phyloP scores from a whole-genome alignment of 35 echinoderm and acorn worm genomes.

The Amphiura filiformis region DNA sequence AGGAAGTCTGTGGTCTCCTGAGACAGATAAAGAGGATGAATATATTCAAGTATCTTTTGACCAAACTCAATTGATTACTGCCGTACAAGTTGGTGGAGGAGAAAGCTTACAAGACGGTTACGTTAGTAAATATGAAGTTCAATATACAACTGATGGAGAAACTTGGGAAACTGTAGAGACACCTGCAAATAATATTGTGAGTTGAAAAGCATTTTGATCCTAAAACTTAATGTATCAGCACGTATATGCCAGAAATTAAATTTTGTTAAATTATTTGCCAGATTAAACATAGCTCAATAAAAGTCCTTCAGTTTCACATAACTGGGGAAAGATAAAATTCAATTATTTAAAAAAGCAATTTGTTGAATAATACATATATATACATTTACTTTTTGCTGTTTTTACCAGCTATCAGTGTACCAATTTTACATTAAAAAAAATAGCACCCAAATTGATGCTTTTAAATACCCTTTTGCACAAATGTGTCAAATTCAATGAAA shows the following conservation, averaged over 20 bases:
- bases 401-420: too few relatives aligned
- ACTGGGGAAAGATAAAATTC: not conserved
- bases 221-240: too few relatives aligned
- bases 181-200: not conserved
- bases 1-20: not conserved
- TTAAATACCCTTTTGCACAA: too few relatives aligned
- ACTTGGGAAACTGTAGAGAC: not conserved
- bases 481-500: too few relatives aligned
- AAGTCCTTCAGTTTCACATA: not conserved
- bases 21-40: not conserved
- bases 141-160: not conserved
- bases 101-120: not conserved
- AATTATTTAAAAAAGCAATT: not conserved
- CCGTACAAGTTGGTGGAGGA: not conserved
- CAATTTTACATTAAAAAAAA: too few relatives aligned
- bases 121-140: not conserved
- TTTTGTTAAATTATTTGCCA: not conserved
- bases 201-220: not conserved
- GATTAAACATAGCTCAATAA: not conserved
- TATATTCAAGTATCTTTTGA: not conserved
- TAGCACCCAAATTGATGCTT: too few relatives aligned
- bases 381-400: too few relatives aligned
- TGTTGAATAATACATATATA: not conserved
- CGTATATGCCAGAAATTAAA: too few relatives aligned
- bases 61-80: not conserved